Percentiles rank a stretch among this genome's conserved stretches.
Conservation (phyloP, 2,888 invertebrate genomes). For the Nesidiocoris tenuis region DNA sequence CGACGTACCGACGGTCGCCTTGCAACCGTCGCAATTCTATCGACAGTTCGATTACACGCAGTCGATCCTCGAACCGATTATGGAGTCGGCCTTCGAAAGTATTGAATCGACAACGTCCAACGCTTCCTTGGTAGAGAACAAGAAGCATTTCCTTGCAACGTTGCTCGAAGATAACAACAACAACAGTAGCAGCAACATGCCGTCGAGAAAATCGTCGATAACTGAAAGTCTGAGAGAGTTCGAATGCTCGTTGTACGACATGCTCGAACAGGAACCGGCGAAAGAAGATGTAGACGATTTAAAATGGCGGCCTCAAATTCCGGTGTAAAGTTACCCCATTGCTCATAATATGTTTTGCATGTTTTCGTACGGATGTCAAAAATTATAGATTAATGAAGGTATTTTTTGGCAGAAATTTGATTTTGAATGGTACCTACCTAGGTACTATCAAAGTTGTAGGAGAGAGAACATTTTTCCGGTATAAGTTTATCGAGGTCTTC, state of each 20-base stretch:
- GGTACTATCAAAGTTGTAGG: no score
- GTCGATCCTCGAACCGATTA: constrained; percentile 26
- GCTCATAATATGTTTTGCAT: neutral
- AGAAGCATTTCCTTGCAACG: constrained; percentile 26
- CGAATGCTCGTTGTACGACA: constrained; percentile 45
- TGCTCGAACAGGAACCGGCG: constrained; percentile 40
- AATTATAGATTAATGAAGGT: neutral
- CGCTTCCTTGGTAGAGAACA: constrained; percentile 29
- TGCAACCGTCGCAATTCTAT: neutral
- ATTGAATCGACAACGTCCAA: constrained; percentile 15
- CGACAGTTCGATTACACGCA: neutral
- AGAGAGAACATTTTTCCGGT: no score
- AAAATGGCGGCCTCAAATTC: constrained; percentile 41
- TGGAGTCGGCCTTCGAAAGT: constrained; percentile 32
- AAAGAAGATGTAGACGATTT: constrained; percentile 27
- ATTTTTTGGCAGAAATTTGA: neutral
- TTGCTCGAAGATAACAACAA: constrained; percentile 26
- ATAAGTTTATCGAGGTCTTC: no score
- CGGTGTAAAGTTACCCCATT: constrained; percentile 40
- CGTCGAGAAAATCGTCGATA: constrained; percentile 46
- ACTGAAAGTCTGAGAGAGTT: constrained; percentile 46
- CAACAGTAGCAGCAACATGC: neutral
- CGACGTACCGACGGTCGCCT: neutral
- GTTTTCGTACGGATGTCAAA: neutral
- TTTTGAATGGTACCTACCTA: no score